Base-by-base conservation (phyloP, 2,888 invertebrate genomes). In the Pristionchus japonicus region DNA sequence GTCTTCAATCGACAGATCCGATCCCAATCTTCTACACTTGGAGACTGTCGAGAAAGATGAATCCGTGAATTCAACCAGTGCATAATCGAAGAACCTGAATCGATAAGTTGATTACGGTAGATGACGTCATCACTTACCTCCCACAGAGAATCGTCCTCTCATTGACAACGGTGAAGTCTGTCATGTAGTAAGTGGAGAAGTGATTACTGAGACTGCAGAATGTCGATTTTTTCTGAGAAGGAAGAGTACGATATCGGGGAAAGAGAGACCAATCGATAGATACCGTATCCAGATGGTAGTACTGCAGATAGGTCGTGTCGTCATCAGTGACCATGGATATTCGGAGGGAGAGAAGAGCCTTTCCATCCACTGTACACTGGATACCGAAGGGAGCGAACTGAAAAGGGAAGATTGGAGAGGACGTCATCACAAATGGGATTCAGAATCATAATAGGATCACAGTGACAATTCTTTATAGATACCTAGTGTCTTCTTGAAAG, bases 81-180 rank as follows among this genome's bases (percentile, higher is more conserved):
- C 77, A 47, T 43, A 77, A 40, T 77, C 77, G 77, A 77, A 77
- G 43, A 77, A 43, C 47, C 77, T 77, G n/a, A 77, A 77, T 31
- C 20, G 40, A 40, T 9, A 74, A 9, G 27, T 77, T n/a, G n/a
- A 57, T 4, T 57, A 23, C 52, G 52, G n/a, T n/a, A 57, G 57
- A 57, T 40, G 43, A n/a, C 20, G 17, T 31, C n/a, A 67, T 43
- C 20, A n/a, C 43, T 77, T 11, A 77, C 77, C 77, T 77, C 27
- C 77, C 77, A 77, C 77, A 77, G 77, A 77, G n/a, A 77, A 77
- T 77, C 47, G 77, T 77, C 43, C 43, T 40, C n/a, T 77, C 77
- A 20, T 77, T 77, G 43, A 77, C 27, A 11, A 77, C 77, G 3
- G 77, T 77, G 43, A 77, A 27, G 27, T 77, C 77, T 23, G 77